These are phyloP conservation scores for Pseudomyrmex gracilis DNA, from an alignment of 1,140 invertebrate genomes.

Conservation along the genomic window DNA sequence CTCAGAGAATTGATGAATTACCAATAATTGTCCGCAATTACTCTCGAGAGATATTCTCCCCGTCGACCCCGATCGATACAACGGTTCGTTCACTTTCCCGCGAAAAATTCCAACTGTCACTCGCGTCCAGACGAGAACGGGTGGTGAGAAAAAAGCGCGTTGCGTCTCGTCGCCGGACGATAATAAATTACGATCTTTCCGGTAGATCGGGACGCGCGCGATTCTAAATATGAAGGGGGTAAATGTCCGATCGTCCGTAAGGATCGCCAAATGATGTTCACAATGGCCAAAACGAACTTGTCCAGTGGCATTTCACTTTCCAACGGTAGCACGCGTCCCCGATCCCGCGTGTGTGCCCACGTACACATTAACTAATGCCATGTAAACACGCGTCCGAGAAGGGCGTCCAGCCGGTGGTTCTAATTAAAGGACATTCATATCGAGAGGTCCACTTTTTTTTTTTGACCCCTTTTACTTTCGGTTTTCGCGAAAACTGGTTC, in stretches of 20 bases:
- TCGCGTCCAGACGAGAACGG: neutral
- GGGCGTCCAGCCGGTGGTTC: conserved; percentile 50
- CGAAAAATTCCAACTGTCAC: conserved; percentile 52
- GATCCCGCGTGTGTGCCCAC: neutral
- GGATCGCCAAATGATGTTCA: conserved; percentile 61
- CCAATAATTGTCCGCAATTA: neutral
- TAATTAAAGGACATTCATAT: conserved; percentile 76
- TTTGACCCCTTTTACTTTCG: conserved; percentile 55
- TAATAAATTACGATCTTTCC: conserved; percentile 64
- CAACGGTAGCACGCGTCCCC: conserved; percentile 68
- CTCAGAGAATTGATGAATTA: neutral
- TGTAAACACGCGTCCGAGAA: conserved; percentile 62
- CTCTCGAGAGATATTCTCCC: neutral
- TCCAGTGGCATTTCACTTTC: conserved; percentile 66
- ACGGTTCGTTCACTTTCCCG: neutral
- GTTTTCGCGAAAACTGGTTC: conserved; percentile 69
- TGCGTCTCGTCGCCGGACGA: conserved; percentile 1
- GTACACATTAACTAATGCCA: conserved; percentile 68
- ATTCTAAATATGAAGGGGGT: conserved; percentile 57
- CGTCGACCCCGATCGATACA: neutral
- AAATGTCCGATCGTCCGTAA: conserved; percentile 61
- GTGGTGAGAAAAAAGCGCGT: conserved; percentile 20
- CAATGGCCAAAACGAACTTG: conserved; percentile 72
- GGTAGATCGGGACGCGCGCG: conserved; percentile 31
- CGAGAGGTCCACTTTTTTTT: conserved; percentile 35